Conservation (phyloP, 2,113 vertebrate genomes). For the Pelodiscus sinensis region DNA sequence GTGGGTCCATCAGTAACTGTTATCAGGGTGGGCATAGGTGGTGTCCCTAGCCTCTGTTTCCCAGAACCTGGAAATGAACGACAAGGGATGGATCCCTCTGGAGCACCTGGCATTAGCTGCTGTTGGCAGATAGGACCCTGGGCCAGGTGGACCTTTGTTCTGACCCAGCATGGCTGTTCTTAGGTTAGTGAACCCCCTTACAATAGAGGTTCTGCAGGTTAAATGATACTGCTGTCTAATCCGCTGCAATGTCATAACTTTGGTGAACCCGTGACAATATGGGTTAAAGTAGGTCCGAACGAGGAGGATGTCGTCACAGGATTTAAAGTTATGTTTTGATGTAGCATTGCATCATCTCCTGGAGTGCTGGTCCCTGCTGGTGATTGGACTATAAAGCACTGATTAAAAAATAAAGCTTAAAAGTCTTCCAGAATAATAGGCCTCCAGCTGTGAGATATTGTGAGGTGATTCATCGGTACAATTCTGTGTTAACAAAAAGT, state of each 20-base stretch:
- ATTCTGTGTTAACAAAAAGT: not conserved
- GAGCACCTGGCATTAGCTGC: too few relatives aligned
- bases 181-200: too few relatives aligned
- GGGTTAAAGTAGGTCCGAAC: not conserved
- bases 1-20: too few relatives aligned
- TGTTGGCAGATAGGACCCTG: too few relatives aligned
- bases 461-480: not conserved
- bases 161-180: too few relatives aligned
- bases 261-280: not conserved
- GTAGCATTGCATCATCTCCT: not conserved
- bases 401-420: not conserved
- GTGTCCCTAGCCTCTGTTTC: too few relatives aligned
- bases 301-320: not conserved
- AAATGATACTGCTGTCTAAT: slow-evolving; percentile 7
- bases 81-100: too few relatives aligned
- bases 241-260: not conserved
- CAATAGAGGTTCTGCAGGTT: not conserved
- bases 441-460: not conserved
- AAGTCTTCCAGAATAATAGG: not conserved
- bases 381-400: not conserved
- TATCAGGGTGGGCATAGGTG: too few relatives aligned
- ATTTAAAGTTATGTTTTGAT: not conserved
- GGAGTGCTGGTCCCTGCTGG: not conserved
- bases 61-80: too few relatives aligned
- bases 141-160: too few relatives aligned